phyloP scores from a whole-genome alignment of 2,113 vertebrate species.

The Reinhardtius hippoglossoides region DNA sequence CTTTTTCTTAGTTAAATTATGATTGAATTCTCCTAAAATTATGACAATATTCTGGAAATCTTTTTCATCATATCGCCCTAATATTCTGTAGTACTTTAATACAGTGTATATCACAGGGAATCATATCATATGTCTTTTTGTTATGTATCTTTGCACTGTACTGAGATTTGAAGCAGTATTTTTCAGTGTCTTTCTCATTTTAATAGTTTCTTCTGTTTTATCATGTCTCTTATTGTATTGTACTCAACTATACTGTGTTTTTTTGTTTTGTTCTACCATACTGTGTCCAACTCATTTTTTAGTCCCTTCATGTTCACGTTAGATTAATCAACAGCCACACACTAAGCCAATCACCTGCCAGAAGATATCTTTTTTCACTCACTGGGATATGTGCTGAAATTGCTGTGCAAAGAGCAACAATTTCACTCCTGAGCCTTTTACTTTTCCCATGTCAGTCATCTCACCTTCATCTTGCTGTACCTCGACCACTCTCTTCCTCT shows the following conservation, averaged over 20 bases:
- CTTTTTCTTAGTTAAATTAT: too few species aligned
- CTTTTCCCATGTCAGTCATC: neutral
- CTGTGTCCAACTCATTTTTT: neutral
- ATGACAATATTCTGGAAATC: too few species aligned
- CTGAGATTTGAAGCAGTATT: too few species aligned
- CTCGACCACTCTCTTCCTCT: slow-evolving; percentile 13
- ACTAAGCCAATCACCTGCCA: neutral
- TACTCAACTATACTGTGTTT: too few species aligned
- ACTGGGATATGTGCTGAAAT: neutral
- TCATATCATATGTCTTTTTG: too few species aligned
- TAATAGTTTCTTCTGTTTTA: neutral
- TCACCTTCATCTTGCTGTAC: slow-evolving; percentile 24
- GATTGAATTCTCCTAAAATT: too few species aligned
- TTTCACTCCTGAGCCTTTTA: slow-evolving; percentile 2
- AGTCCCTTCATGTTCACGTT: neutral
- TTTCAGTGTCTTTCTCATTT: too few species aligned
- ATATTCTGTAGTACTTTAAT: too few species aligned
- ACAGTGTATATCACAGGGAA: too few species aligned
- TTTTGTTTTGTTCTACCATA: neutral
- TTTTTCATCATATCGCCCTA: too few species aligned
- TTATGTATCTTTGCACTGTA: too few species aligned
- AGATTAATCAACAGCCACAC: neutral
- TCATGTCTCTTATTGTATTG: neutral
- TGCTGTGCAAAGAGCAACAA: neutral
- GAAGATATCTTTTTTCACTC: neutral